These are phyloP conservation scores for Rhagologus leucostigma DNA, from an alignment of 2,113 vertebrate species.

Conservation along the genomic window DNA sequence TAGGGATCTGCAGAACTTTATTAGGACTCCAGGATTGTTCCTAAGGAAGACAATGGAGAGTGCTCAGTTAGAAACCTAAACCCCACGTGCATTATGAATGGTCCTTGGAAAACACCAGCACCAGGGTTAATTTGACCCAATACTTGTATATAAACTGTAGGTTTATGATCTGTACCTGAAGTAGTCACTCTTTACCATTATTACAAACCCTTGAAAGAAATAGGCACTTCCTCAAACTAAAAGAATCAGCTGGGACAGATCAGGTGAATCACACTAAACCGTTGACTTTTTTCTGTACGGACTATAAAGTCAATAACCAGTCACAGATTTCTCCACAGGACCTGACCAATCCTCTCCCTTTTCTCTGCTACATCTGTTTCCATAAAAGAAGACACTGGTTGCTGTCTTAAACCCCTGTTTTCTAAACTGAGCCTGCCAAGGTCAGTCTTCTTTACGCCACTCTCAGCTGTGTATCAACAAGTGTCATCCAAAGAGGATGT, in stretches of 20 bases:
- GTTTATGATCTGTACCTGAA: neutral
- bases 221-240: neutral
- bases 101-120: neutral
- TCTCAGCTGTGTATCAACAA: neutral
- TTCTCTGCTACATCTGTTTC: neutral
- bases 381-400: neutral
- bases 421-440: neutral
- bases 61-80: neutral
- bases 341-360: neutral
- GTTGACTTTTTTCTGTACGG: neutral
- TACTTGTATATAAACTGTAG: neutral
- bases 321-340: neutral
- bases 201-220: neutral
- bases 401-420: neutral
- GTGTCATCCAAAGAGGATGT: rapidly evolving
- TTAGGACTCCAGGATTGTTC: neutral
- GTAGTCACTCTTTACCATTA: neutral
- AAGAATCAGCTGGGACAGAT: neutral
- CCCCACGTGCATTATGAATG: neutral
- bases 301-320: neutral
- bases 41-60: neutral
- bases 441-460: neutral
- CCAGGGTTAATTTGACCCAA: neutral
- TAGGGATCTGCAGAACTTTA: neutral
- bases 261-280: neutral